Percentiles rank a stretch among this genome's conserved stretches.
These are phyloP conservation scores for Peucedramus taeniatus DNA, from an alignment of 2,113 vertebrate species.

Conservation along the genomic window DNA sequence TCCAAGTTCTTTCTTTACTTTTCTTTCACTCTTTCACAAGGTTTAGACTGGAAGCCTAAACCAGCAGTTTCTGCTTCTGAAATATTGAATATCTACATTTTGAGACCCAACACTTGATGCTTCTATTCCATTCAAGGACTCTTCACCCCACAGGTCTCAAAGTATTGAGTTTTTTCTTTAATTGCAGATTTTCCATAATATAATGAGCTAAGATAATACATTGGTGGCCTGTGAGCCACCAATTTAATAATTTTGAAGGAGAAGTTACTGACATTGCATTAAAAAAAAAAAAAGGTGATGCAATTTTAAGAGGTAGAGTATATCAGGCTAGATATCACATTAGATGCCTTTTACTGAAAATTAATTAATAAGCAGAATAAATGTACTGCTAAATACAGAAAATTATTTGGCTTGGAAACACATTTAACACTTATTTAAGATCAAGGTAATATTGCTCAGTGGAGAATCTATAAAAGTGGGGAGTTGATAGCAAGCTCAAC, in stretches of 20 bases:
- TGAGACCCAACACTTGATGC: neutral
- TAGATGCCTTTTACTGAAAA: neutral
- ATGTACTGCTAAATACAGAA: neutral
- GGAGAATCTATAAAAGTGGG: neutral
- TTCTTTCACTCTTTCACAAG: neutral
- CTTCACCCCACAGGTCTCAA: neutral
- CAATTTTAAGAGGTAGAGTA: neutral
- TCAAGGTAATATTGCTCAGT: neutral
- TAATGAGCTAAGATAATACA: neutral
- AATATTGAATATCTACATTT: neutral
- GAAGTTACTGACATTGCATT: neutral
- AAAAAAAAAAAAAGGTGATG: neutral
- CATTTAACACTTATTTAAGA: neutral
- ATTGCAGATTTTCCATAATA: neutral
- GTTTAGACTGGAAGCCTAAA: neutral
- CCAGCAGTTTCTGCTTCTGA: neutral
- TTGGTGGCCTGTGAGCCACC: fast-evolving
- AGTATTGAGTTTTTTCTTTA: neutral
- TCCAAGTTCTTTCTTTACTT: neutral
- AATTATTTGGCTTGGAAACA: neutral
- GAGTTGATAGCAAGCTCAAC: neutral
- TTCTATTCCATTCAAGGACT: neutral
- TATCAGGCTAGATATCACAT: neutral
- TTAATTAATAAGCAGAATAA: neutral
- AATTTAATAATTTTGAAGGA: neutral